phyloP scores from a whole-genome alignment of 2,797 vertebrate genomes.

The Buceros bicornis region DNA sequence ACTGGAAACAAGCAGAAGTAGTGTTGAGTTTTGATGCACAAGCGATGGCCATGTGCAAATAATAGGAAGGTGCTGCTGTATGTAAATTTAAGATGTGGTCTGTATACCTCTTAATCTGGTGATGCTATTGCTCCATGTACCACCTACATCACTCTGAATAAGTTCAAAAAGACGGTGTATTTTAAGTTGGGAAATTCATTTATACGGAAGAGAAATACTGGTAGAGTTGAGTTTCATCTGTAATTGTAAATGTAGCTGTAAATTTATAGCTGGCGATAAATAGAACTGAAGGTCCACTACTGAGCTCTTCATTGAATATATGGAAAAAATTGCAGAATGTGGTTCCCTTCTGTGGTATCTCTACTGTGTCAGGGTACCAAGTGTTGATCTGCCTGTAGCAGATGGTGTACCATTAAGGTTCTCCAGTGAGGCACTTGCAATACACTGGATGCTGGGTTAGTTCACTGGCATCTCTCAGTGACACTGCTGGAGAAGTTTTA shows the following conservation, averaged over 20 bases:
- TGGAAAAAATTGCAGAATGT: neutral
- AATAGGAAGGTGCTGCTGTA: neutral
- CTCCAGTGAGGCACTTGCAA: neutral
- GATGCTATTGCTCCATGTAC: neutral
- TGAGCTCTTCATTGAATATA: neutral
- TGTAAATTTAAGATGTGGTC: rapidly evolving
- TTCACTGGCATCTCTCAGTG: neutral
- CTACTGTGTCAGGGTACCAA: neutral
- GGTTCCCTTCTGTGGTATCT: neutral
- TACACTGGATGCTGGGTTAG: neutral
- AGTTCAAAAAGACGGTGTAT: neutral
- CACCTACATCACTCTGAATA: neutral
- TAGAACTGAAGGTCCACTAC: neutral
- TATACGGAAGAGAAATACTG: neutral
- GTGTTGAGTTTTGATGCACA: neutral
- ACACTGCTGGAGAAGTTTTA: neutral
- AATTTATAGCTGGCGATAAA: neutral
- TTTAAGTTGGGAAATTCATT: neutral
- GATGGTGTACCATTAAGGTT: neutral
- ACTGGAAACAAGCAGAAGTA: neutral
- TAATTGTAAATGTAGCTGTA: neutral
- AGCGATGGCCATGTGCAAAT: neutral
- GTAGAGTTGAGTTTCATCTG: rapidly evolving
- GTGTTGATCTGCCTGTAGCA: neutral
- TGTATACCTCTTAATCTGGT: neutral